A percentile compares a stretch with the other conserved stretches of the same genome.
These are phyloP conservation scores for Aphyosemion australe DNA, from an alignment of 2,113 vertebrate genomes.

Conservation along the genomic window DNA sequence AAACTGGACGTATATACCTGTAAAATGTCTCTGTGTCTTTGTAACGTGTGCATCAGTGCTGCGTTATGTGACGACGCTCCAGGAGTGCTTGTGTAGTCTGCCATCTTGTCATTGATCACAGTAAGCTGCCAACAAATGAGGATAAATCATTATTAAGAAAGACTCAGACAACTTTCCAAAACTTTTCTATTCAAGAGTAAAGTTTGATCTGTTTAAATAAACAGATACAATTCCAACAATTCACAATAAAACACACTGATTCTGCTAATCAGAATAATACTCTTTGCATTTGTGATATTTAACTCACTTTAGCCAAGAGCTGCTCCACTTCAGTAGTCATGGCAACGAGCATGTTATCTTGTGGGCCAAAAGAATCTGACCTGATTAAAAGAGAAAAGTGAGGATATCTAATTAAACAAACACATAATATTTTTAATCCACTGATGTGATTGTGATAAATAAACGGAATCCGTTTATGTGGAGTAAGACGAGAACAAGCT, in stretches of 20 bases:
- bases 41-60: slow-evolving; percentile 92
- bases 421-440: not conserved
- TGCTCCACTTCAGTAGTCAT: slow-evolving; percentile 97
- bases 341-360: slow-evolving; percentile 93
- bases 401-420: not conserved
- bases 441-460: not conserved
- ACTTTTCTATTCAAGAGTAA: no score
- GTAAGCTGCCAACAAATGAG: slow-evolving; percentile 81
- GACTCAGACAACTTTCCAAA: no score
- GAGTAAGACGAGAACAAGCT: not conserved
- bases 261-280: not conserved
- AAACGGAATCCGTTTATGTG: no score
- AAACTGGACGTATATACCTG: slow-evolving; percentile 77
- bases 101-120: slow-evolving; percentile 92
- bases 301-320: slow-evolving; percentile 87
- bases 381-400: slow-evolving; percentile 59
- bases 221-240: not conserved
- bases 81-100: slow-evolving; percentile 86
- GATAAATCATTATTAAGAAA: not conserved
- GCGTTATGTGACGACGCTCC: slow-evolving; percentile 87
- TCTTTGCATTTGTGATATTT: not conserved
- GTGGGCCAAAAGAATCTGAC: slow-evolving; percentile 90
- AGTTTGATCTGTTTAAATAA: not conserved
- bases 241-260: not conserved
- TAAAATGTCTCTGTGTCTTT: slow-evolving; percentile 93